Evolutionary conservation across 2,888 invertebrate genomes (phyloP).

Genomic region (Automeris io): DNA sequence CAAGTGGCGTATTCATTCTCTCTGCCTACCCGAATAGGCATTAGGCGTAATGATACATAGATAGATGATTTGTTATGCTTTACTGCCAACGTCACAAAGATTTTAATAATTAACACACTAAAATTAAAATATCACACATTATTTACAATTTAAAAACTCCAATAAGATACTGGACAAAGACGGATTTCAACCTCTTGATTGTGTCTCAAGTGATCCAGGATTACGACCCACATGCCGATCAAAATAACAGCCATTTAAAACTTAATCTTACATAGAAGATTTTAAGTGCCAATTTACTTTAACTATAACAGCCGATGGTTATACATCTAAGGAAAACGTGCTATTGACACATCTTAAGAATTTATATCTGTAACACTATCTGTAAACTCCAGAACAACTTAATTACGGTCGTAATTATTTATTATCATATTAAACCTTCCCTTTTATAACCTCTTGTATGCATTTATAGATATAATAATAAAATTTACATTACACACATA

Average conservation of each 20-base stretch:
- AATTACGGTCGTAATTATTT: slow-evolving; percentile 4
- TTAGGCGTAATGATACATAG: too few relatives aligned
- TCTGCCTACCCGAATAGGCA: too few relatives aligned
- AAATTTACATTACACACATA: too few relatives aligned
- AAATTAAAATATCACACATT: neutral
- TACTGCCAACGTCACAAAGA: too few relatives aligned
- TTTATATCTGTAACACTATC: slow-evolving; percentile 26
- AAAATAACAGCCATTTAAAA: slow-evolving; percentile 4
- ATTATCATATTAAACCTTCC: too few relatives aligned
- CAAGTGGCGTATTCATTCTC: too few relatives aligned
- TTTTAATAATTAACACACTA: slow-evolving; percentile 15
- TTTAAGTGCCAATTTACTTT: slow-evolving; percentile 1
- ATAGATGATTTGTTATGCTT: too few relatives aligned
- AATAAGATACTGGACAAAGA: slow-evolving; percentile 20
- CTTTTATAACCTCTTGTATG: too few relatives aligned
- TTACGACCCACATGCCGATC: slow-evolving; percentile 27
- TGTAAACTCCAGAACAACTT: slow-evolving; percentile 4
- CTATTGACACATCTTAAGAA: slow-evolving; percentile 42
- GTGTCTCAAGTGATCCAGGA: slow-evolving; percentile 55
- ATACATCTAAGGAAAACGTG: slow-evolving; percentile 22
- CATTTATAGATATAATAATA: too few relatives aligned
- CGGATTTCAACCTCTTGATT: slow-evolving; percentile 38
- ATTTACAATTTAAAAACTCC: slow-evolving; percentile 14
- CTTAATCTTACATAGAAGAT: neutral
- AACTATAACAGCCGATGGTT: slow-evolving; percentile 8